phyloP scores from a whole-genome alignment of 2,888 invertebrate genomes.

The Tuberolachnus salignus region DNA sequence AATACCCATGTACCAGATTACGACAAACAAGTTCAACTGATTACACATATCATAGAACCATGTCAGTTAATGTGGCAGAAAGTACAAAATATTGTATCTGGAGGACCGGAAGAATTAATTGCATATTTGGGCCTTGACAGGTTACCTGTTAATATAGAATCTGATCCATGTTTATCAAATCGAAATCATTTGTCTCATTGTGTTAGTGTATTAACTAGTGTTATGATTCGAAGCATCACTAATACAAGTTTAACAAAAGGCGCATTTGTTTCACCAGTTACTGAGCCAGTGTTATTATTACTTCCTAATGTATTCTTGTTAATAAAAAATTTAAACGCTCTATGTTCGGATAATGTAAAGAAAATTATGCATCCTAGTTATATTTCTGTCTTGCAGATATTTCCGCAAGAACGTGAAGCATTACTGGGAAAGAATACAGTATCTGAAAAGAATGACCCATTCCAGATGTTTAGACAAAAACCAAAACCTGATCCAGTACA shows the following conservation, averaged over 20 bases:
- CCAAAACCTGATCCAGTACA: slow-evolving; percentile 67
- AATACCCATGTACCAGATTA: slow-evolving; percentile 91
- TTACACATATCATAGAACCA: slow-evolving; percentile 67
- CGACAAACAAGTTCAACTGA: slow-evolving; percentile 73
- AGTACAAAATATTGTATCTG: slow-evolving; percentile 35
- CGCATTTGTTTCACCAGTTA: slow-evolving; percentile 74
- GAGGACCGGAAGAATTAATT: slow-evolving; percentile 42
- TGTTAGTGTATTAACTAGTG: slow-evolving; percentile 46
- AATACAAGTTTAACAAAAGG: slow-evolving; percentile 45
- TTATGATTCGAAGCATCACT: slow-evolving; percentile 56
- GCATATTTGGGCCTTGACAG: slow-evolving; percentile 54
- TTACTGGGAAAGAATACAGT: slow-evolving; percentile 50
- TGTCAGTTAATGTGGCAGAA: slow-evolving; percentile 56
- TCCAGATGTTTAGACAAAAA: slow-evolving; percentile 46
- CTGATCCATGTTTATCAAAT: slow-evolving; percentile 52
- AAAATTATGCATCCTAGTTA: slow-evolving; percentile 49
- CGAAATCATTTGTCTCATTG: slow-evolving; percentile 57
- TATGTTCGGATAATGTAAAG: slow-evolving; percentile 73
- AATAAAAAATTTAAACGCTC: slow-evolving; percentile 78
- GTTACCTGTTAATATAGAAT: slow-evolving; percentile 26
- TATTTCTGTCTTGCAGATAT: slow-evolving; percentile 53
- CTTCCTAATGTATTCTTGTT: slow-evolving; percentile 80
- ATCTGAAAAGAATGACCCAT: slow-evolving; percentile 50
- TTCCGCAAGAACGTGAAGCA: slow-evolving; percentile 52
- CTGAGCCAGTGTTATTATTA: slow-evolving; percentile 79